phyloP scores from a whole-genome alignment of 2,797 vertebrate species.

The Sylvia borin region DNA sequence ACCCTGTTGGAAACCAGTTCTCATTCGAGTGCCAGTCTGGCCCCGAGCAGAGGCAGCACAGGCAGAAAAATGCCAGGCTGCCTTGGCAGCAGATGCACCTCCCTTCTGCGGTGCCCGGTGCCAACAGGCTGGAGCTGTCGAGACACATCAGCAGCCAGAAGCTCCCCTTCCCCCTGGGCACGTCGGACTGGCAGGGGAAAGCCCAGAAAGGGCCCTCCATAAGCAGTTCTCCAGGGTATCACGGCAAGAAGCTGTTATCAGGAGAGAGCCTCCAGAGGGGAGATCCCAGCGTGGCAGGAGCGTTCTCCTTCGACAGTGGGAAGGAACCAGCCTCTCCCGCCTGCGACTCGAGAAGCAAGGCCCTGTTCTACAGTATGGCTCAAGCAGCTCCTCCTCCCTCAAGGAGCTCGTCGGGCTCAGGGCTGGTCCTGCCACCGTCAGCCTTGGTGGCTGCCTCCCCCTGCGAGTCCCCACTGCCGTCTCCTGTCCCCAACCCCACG shows the following conservation, averaged over 20 bases:
- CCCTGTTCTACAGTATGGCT: slow-evolving; percentile 84
- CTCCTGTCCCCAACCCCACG: slow-evolving; percentile 87
- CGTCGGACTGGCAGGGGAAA: slow-evolving; percentile 86
- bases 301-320: slow-evolving; percentile 76
- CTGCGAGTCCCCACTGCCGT: slow-evolving; percentile 89
- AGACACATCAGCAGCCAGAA: slow-evolving; percentile 85
- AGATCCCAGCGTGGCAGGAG: slow-evolving; percentile 71
- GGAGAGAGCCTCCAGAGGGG: slow-evolving; percentile 81
- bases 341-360: slow-evolving; percentile 84
- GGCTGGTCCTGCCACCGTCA: slow-evolving; percentile 80
- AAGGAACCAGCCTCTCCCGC: slow-evolving; percentile 81
- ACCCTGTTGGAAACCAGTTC: slow-evolving; percentile 78
- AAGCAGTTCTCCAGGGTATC: slow-evolving; percentile 74
- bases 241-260: slow-evolving; percentile 66
- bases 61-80: slow-evolving; percentile 81
- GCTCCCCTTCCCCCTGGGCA: slow-evolving; percentile 81
- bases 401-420: slow-evolving; percentile 78
- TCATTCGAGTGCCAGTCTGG: slow-evolving; percentile 84
- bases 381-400: slow-evolving; percentile 79
- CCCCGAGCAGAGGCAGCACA: slow-evolving; percentile 82
- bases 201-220: slow-evolving; percentile 76
- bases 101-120: slow-evolving; percentile 73
- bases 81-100: slow-evolving; percentile 88
- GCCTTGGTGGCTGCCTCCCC: slow-evolving; percentile 87
- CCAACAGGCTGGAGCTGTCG: slow-evolving; percentile 84